Conservation (phyloP, 1,140 invertebrate species). For the Pinna nobilis region DNA sequence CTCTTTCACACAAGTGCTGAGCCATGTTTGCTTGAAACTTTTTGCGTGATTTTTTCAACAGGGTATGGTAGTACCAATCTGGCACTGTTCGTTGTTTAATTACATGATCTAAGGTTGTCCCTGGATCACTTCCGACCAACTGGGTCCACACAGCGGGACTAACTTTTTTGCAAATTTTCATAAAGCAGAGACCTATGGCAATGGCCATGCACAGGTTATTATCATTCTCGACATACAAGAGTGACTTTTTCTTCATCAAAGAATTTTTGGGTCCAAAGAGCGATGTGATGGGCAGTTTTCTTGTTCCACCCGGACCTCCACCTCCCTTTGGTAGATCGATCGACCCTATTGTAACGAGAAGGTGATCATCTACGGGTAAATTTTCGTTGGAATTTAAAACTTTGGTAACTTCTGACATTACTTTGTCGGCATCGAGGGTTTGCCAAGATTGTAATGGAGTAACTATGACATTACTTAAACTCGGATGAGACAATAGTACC, state of each 20-base stretch:
- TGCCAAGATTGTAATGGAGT: conserved; percentile 10
- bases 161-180: neutral
- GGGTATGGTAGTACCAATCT: neutral
- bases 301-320: neutral
- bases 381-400: conserved; percentile 9
- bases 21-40: neutral
- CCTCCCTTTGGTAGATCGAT: neutral
- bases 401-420: conserved; percentile 13
- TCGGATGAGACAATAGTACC: conserved; percentile 18
- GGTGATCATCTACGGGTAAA: conserved; percentile 7
- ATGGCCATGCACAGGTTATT: neutral
- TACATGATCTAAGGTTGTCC: neutral
- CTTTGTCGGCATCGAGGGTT: neutral
- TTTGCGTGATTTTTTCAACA: neutral
- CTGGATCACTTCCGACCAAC: neutral
- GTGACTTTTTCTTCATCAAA: neutral
- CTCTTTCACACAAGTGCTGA: neutral
- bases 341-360: conserved; percentile 1
- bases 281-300: conserved; percentile 3
- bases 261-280: neutral
- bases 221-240: neutral
- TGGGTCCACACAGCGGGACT: neutral
- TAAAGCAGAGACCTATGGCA: neutral
- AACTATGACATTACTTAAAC: conserved; percentile 18
- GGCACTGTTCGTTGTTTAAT: neutral